These are phyloP conservation scores for Polymixis lichenea DNA, from an alignment of 2,888 invertebrate species.

Conservation along the genomic window DNA sequence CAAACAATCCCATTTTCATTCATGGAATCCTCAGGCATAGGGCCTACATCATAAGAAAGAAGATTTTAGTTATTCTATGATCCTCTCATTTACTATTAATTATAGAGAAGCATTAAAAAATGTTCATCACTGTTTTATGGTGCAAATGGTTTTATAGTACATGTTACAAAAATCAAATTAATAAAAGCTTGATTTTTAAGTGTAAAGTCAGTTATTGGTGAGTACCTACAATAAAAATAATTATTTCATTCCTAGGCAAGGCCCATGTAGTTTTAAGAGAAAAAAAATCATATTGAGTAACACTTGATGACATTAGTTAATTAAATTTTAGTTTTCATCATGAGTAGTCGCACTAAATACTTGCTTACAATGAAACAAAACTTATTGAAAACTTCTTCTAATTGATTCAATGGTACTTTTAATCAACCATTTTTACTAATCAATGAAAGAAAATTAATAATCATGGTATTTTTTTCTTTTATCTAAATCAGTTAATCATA, in stretches of 20 bases:
- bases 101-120: background rate
- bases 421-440: background rate
- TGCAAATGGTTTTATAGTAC: too few species aligned
- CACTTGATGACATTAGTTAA: background rate
- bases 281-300: background rate
- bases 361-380: background rate
- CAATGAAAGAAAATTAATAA: background rate
- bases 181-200: too few species aligned
- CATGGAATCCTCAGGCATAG: constrained; percentile 1
- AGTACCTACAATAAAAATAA: background rate
- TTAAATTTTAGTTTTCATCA: background rate
- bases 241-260: background rate
- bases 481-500: background rate
- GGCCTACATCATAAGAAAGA: background rate
- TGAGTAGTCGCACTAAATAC: background rate
- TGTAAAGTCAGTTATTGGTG: background rate
- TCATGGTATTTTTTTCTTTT: background rate
- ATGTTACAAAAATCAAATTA: too few species aligned
- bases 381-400: background rate
- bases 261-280: background rate
- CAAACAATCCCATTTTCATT: background rate
- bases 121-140: too few species aligned
- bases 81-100: background rate
- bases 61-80: background rate
- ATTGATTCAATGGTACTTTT: background rate